phyloP scores from a whole-genome alignment of 1,140 invertebrate genomes.

The Gryllus bimaculatus region DNA sequence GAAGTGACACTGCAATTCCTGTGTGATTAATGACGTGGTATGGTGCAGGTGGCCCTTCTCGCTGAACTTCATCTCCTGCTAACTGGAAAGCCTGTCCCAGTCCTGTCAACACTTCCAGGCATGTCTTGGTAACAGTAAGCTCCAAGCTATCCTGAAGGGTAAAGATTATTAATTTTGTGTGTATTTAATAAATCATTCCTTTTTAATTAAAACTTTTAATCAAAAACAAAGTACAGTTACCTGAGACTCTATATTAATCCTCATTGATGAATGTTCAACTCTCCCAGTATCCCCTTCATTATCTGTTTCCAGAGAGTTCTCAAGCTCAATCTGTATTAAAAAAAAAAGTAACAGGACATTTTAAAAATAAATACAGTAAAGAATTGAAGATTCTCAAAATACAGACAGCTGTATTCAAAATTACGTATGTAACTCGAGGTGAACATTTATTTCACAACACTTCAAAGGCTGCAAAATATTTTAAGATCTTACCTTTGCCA shows the following conservation, averaged over 20 bases:
- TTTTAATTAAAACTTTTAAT: too few relatives aligned
- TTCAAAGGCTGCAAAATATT: not conserved
- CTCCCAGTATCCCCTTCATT: not conserved
- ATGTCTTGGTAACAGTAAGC: conserved; percentile 82
- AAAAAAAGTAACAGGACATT: not conserved
- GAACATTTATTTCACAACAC: not conserved
- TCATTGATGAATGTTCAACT: not conserved
- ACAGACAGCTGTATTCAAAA: not conserved
- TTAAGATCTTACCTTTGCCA: conserved; percentile 53
- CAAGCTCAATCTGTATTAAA: not conserved
- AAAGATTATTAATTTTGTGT: not conserved
- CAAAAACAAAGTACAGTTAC: not conserved
- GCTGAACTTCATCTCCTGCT: conserved; percentile 43
- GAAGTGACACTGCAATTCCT: conserved; percentile 56
- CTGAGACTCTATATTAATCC: not conserved
- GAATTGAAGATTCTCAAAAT: not conserved
- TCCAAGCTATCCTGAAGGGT: conserved; percentile 56
- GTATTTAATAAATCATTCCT: not conserved
- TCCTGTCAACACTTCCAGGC: conserved; percentile 57
- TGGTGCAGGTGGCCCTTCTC: conserved; percentile 51
- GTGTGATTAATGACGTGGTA: conserved; percentile 76
- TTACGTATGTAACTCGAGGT: not conserved
- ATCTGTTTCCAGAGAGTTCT: not conserved
- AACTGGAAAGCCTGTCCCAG: conserved; percentile 58
- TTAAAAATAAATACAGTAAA: too few relatives aligned